Evolutionary conservation across 2,797 vertebrate species (phyloP).

Genomic region (Allobates femoralis): DNA sequence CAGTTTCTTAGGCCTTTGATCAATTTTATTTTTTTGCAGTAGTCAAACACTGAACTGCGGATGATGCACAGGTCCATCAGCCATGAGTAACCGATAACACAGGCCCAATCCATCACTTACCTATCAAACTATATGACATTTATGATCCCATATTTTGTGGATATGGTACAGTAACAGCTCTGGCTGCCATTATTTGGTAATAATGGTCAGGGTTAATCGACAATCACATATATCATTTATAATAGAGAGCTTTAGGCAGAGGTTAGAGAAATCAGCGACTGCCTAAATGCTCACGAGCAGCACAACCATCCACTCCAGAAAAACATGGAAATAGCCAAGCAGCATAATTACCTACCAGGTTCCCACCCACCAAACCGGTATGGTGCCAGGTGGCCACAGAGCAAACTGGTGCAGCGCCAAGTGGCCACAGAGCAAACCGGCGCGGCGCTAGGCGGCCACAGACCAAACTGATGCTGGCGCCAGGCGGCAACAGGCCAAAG

Average conservation of each 20-base stretch:
- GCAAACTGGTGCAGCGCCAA: too few relatives aligned
- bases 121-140: conserved; percentile 28
- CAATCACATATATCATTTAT: conserved; percentile 19
- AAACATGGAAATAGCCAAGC: not conserved
- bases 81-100: conserved; percentile 14
- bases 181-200: conserved; percentile 34
- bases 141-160: conserved; percentile 25
- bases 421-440: too few relatives aligned
- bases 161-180: conserved; percentile 27
- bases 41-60: not conserved
- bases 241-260: not conserved
- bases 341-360: too few relatives aligned
- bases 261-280: not conserved
- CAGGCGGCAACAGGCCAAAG: too few relatives aligned
- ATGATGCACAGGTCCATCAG: not conserved
- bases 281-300: not conserved
- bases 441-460: too few relatives aligned
- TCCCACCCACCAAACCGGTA: too few relatives aligned
- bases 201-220: conserved; percentile 8
- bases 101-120: too few relatives aligned
- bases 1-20: not conserved
- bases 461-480: too few relatives aligned
- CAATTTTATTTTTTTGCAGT: not conserved
- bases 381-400: too few relatives aligned
- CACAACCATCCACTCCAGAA: not conserved